These are phyloP conservation scores for Gryllus longicercus DNA, from an alignment of 2,888 invertebrate species.

Conservation along the genomic window DNA sequence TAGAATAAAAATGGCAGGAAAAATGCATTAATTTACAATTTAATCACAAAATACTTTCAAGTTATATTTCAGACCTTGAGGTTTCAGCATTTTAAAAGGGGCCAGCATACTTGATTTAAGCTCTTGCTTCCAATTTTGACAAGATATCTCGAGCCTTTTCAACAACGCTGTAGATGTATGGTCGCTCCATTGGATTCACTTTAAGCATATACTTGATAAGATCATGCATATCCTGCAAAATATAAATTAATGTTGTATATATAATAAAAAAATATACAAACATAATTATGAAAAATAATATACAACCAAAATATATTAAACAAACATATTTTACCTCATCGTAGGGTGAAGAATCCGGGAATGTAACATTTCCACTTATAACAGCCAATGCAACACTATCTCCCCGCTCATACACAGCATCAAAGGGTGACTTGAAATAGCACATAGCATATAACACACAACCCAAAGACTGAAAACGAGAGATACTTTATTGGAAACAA, in stretches of 20 bases:
- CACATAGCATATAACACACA: slow-evolving; percentile 82
- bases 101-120: neutral
- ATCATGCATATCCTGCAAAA: slow-evolving; percentile 63
- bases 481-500: slow-evolving; percentile 4
- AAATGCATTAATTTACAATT: too few relatives aligned
- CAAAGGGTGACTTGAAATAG: slow-evolving; percentile 81
- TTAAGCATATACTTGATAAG: slow-evolving; percentile 67
- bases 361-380: slow-evolving; percentile 67
- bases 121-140: slow-evolving; percentile 51
- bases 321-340: slow-evolving; percentile 50
- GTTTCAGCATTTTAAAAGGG: too few relatives aligned
- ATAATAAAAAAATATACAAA: neutral
- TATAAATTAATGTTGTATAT: slow-evolving; percentile 35
- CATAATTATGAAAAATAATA: neutral
- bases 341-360: slow-evolving; percentile 66
- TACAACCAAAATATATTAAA: neutral
- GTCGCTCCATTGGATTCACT: slow-evolving; percentile 72
- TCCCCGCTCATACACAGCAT: slow-evolving; percentile 76
- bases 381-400: slow-evolving; percentile 85
- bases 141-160: slow-evolving; percentile 58
- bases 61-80: too few relatives aligned
- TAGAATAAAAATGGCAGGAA: too few relatives aligned
- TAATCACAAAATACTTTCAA: too few relatives aligned
- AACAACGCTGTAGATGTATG: slow-evolving; percentile 70
- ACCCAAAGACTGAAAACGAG: slow-evolving; percentile 67